Conservation (phyloP, 1,140 invertebrate species). For the Ooceraea biroi region DNA sequence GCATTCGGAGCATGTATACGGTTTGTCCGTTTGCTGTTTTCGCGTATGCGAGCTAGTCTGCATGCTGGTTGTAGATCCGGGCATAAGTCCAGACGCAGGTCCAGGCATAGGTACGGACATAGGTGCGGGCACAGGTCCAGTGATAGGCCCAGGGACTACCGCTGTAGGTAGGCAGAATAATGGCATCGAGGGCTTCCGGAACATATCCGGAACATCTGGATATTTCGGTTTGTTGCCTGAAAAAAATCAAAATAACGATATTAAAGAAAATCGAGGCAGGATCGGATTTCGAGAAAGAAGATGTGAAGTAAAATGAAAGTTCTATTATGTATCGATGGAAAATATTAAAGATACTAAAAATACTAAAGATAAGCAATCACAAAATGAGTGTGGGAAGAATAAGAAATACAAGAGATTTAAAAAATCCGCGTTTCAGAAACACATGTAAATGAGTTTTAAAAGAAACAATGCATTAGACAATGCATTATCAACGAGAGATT, state of each 20-base stretch:
- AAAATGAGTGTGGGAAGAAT: neutral
- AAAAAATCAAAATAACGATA: constrained; percentile 46
- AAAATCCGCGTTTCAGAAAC: constrained; percentile 9
- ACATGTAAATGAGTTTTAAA: neutral
- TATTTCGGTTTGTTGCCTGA: constrained; percentile 31
- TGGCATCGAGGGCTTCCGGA: constrained; percentile 18
- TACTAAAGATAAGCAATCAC: neutral
- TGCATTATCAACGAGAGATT: neutral
- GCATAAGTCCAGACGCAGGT: too few species aligned
- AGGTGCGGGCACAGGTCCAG: neutral
- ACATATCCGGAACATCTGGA: too few species aligned
- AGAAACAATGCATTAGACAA: neutral
- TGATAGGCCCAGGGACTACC: neutral
- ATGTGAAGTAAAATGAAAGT: neutral
- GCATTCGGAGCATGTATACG: constrained; percentile 65
- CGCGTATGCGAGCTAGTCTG: neutral
- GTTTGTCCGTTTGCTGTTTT: constrained; percentile 61
- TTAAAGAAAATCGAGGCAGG: constrained; percentile 24
- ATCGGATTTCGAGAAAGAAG: constrained; percentile 28
- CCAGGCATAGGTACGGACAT: neutral
- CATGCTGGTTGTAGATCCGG: too few species aligned
- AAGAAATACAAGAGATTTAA: neutral
- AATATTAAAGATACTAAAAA: constrained; percentile 2
- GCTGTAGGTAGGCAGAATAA: too few species aligned
- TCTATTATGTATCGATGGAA: constrained; percentile 6